Conservation (phyloP, 2,888 invertebrate species). For the Pseudolycoriella hygida region DNA sequence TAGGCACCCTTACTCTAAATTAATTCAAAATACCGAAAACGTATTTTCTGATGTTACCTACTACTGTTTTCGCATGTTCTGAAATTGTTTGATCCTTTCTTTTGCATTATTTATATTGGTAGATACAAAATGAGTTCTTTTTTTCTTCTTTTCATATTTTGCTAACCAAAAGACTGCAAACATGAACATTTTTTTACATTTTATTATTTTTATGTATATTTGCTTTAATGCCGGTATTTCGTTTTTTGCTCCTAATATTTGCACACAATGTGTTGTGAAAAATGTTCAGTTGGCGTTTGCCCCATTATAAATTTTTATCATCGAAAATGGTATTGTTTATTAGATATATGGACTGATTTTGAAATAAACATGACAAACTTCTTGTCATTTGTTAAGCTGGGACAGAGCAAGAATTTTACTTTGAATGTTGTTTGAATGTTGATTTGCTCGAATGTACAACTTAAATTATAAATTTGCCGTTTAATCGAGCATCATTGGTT, state of each 20-base stretch:
- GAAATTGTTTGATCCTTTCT: not conserved
- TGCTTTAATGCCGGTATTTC: not conserved
- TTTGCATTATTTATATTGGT: slow-evolving; percentile 1
- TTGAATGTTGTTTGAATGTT: too few species aligned
- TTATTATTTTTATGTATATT: not conserved
- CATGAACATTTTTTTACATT: not conserved
- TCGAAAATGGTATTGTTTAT: not conserved
- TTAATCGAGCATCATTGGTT: too few species aligned
- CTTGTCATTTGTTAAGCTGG: not conserved
- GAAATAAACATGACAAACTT: slow-evolving; percentile 5
- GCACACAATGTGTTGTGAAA: slow-evolving; percentile 2
- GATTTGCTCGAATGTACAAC: too few species aligned
- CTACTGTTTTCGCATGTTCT: slow-evolving; percentile 2
- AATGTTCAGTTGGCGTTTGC: not conserved
- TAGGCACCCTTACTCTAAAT: not conserved
- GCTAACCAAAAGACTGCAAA: not conserved
- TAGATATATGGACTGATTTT: slow-evolving; percentile 4
- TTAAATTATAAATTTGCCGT: too few species aligned
- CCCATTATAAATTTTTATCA: not conserved
- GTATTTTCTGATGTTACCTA: not conserved
- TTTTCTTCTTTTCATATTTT: not conserved
- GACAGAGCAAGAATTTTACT: too few species aligned
- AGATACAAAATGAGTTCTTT: not conserved
- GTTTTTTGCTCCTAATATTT: not conserved
- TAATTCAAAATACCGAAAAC: not conserved